Evolutionary conservation across 2,113 vertebrate species (phyloP).

Genomic region (Leptodactylus fuscus): DNA sequence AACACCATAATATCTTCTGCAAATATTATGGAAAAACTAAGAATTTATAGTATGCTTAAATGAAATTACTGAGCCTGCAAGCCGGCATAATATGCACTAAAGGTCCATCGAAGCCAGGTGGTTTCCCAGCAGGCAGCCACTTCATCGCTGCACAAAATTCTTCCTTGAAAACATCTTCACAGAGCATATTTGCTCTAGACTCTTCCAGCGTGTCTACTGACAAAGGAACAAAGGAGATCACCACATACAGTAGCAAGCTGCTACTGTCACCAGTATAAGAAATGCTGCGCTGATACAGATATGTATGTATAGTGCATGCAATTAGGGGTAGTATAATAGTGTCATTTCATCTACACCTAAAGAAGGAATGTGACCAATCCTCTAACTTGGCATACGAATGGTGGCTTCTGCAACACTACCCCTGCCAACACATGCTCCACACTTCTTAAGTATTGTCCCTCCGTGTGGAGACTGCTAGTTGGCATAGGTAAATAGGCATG

Average conservation of each 20-base stretch:
- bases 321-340: too few species aligned
- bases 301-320: not conserved
- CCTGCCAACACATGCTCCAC: too few species aligned
- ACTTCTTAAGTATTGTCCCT: too few species aligned
- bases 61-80: not conserved
- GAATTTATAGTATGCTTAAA: not conserved
- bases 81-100: not conserved
- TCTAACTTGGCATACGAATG: too few species aligned
- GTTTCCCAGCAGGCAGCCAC: constrained; percentile 6
- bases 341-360: too few species aligned
- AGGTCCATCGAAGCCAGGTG: not conserved
- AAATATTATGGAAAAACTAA: not conserved
- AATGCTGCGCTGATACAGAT: too few species aligned
- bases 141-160: not conserved
- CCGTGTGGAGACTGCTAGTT: too few species aligned
- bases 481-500: too few species aligned
- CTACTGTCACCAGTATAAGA: too few species aligned
- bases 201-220: not conserved
- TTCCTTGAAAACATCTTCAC: not conserved
- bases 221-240: not conserved
- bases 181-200: not conserved
- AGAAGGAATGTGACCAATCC: too few species aligned
- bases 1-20: not conserved
- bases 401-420: too few species aligned
- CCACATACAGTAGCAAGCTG: too few species aligned